Base-by-base conservation (phyloP, 2,797 vertebrate genomes). In the Capromys pilorides region DNA sequence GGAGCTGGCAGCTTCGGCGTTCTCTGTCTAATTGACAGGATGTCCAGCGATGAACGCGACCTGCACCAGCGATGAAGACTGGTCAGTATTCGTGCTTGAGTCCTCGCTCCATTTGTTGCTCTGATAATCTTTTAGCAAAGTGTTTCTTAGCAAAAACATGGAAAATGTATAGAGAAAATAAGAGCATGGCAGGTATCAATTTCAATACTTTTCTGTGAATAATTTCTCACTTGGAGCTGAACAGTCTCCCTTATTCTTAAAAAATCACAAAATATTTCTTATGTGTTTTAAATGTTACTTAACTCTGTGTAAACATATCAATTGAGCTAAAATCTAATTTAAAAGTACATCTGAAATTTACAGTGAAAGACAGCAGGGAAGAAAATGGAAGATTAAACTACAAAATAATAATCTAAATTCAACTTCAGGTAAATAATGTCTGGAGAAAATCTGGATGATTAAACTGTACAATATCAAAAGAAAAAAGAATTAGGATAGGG, bases 1-100 rank as follows among this genome's bases (percentile, higher is more conserved):
- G 11, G 12, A 45, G 13, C 22, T 4, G 0, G 16, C 1, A 19
- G n/a, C 5, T 13, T 33, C 11, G 4, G 16, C 1, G 28, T 8
- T 18, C 6, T 26, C 6, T 18, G 5, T 10, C 64, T 11, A 0
- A 6, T 0, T 36, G 39, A 10, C 36, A 0, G 2, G 11, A 31
- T 36, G 1, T 14, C 19, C 31, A 26, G n/a, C 16, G 21, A 1
- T 3, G 2, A 61, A 11, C 2, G 10, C 8, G 51, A 5, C n/a
- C 28, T 13, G 21, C 3, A 28, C 10, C 2, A 9, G n/a, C 41
- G 24, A 22, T 54, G 24, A 31, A 64, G 36, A 54, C 26, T 4
- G 5, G 16, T 5, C 7, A 1, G 0, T 16, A 3, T 3, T 28
- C 11, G 8, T 61, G 21, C 8, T 67, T 67, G 26, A 57, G 18